Evolutionary conservation across 2,888 invertebrate genomes (phyloP).

Genomic region (Adelognathus sp.): DNA sequence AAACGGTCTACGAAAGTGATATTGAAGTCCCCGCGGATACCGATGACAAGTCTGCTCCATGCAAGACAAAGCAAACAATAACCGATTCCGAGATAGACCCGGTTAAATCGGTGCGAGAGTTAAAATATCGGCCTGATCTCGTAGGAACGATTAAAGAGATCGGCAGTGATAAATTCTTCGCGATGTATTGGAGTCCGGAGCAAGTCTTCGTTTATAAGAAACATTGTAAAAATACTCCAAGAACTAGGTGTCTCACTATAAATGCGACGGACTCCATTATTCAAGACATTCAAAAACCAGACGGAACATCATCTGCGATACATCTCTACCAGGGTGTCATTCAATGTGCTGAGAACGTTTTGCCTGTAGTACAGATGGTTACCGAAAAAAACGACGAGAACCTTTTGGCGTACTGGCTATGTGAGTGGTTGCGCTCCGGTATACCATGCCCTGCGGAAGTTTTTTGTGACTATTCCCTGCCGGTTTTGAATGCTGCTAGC

Average conservation of each 20-base stretch:
- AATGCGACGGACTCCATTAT: conserved; percentile 41
- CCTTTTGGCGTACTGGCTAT: conserved; percentile 32
- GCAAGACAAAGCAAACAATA: conserved; percentile 48
- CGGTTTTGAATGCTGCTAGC: conserved; percentile 21
- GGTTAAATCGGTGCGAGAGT: conserved; percentile 10
- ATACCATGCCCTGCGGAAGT: conserved; percentile 23
- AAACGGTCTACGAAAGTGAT: conserved; percentile 44
- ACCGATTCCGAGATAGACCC: conserved; percentile 19
- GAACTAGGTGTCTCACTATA: conserved; percentile 20
- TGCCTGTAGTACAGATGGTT: conserved; percentile 37
- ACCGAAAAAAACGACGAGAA: conserved; percentile 47
- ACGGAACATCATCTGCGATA: conserved; percentile 10
- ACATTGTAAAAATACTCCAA: not conserved
- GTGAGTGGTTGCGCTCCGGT: conserved; percentile 27
- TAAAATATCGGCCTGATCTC: conserved; percentile 36
- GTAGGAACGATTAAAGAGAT: conserved; percentile 20
- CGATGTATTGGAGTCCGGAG: conserved; percentile 42
- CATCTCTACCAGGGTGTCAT: conserved; percentile 31
- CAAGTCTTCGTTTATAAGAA: conserved; percentile 38
- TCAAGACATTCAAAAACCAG: conserved; percentile 22
- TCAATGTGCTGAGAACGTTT: conserved; percentile 20
- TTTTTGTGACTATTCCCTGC: conserved; percentile 37
- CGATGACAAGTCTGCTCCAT: conserved; percentile 24
- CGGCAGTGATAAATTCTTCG: conserved; percentile 35
- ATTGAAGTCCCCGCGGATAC: conserved; percentile 54